Percentiles rank a stretch among this genome's conserved stretches.
phyloP scores from a whole-genome alignment of 2,113 vertebrate species.

The Sigmodon hispidus region DNA sequence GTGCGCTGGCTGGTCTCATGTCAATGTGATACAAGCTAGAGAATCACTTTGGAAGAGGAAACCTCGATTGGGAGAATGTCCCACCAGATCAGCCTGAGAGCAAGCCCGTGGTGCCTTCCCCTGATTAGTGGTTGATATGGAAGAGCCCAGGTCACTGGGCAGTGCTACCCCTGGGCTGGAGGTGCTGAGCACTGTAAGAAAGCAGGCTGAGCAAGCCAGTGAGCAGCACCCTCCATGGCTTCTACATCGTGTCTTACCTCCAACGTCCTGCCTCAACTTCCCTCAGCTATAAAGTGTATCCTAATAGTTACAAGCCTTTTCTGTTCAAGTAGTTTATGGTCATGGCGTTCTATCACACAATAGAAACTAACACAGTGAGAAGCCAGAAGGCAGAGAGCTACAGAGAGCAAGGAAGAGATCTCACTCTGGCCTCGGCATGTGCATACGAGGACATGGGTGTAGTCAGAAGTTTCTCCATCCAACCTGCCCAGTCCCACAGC shows the following conservation, averaged over 20 bases:
- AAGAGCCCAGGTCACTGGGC: too few relatives aligned
- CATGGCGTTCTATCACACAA: neutral
- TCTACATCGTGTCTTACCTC: neutral
- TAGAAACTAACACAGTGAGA: neutral
- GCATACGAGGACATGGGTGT: neutral
- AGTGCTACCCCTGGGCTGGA: neutral
- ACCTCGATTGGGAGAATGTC: neutral
- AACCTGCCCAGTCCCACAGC: too few relatives aligned
- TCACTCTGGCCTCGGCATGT: neutral
- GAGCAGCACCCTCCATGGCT: neutral
- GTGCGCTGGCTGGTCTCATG: neutral
- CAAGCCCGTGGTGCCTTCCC: neutral
- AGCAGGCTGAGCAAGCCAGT: neutral
- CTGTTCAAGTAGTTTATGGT: neutral
- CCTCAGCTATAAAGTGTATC: neutral
- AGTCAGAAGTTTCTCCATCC: too few relatives aligned
- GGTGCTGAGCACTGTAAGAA: neutral
- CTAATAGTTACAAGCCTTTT: neutral
- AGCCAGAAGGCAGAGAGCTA: neutral
- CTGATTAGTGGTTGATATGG: neutral
- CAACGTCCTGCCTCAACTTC: neutral
- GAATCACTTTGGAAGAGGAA: neutral
- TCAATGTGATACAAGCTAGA: neutral
- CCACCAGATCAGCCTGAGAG: neutral
- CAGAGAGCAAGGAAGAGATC: neutral